Evolutionary conservation across 2,797 vertebrate genomes (phyloP), one percentile per base, ranked within the genome.

Genomic region (Danionella dracula): DNA sequence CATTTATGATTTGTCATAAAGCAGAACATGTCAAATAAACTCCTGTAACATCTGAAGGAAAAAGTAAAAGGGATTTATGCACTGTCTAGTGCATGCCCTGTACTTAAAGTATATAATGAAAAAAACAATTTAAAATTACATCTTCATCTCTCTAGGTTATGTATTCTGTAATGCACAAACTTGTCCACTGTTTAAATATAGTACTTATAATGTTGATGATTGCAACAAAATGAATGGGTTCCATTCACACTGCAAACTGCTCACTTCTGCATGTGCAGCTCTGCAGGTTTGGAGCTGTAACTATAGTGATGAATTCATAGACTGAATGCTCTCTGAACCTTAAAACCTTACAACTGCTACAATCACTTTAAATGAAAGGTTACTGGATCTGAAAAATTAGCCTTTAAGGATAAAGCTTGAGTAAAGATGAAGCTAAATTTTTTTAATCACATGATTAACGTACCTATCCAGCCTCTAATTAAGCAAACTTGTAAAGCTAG

Each of bases 391-490:
- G 38, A 64, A 64, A 42, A 64, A 53, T 51, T 15, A 16, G 44
- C 48, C 59, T 57, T n/a, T n/a, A n/a, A n/a, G n/a, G n/a, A n/a
- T n/a, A n/a, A 27, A 27, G 23, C 3, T 3, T 27, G 23, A 27
- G 35, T 50, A 63, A 60, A 17, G 23, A 68, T 15, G 16, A 27
- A 51, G 23, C 34, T 27, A 21, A 38, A 60, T n/a, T 45, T 59
- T 58, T 60, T 41, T 27, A 27, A 46, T 55, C 41, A 51, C 17
- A 37, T 44, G 20, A 31, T 59, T 53, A 45, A 68, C 27, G 55
- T 54, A 59, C 13, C 15, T 10, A 13, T 31, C 44, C 41, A 32
- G 49, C 42, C 51, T 72, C 20, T 71, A 59, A 67, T 63, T 63
- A 41, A 21, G n/a, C 31, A 31, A 37, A 59, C 61, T 66, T 57